These are phyloP conservation scores for Malthinus seriepunctatus DNA, from an alignment of 2,888 invertebrate species.

Conservation along the genomic window DNA sequence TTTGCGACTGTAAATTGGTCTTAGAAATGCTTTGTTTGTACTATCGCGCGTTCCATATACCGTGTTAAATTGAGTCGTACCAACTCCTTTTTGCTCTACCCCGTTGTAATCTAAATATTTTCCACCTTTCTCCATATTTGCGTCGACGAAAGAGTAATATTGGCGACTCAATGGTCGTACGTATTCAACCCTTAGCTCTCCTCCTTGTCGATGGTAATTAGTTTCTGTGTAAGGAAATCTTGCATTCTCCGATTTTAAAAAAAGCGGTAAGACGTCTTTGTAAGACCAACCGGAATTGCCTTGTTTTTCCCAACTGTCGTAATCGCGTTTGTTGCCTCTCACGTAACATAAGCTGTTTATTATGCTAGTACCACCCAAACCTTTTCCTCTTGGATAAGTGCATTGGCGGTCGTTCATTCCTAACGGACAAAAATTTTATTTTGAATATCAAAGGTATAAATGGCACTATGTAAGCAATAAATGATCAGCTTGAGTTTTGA, in stretches of 20 bases:
- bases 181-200: slow-evolving; percentile 68
- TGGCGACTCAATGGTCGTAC: slow-evolving; percentile 60
- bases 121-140: slow-evolving; percentile 69
- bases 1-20: slow-evolving; percentile 62
- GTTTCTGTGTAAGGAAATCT: slow-evolving; percentile 39
- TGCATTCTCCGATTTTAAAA: slow-evolving; percentile 41
- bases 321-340: slow-evolving; percentile 32
- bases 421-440: background rate
- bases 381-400: background rate
- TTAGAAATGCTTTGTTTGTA: slow-evolving; percentile 67
- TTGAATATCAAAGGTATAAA: background rate
- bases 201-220: slow-evolving; percentile 62
- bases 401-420: background rate
- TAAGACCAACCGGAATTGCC: slow-evolving; percentile 55
- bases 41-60: slow-evolving; percentile 62
- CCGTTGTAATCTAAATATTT: slow-evolving; percentile 68
- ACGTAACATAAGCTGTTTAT: slow-evolving; percentile 32
- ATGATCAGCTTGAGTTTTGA: no score
- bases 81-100: slow-evolving; percentile 62
- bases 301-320: slow-evolving; percentile 28
- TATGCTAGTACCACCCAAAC: slow-evolving; percentile 29
- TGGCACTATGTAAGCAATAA: no score
- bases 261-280: slow-evolving; percentile 44
- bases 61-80: slow-evolving; percentile 64
- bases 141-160: slow-evolving; percentile 63